Base-by-base conservation (phyloP, 2,888 invertebrate species). In the Sceliomorpha sp. region DNA sequence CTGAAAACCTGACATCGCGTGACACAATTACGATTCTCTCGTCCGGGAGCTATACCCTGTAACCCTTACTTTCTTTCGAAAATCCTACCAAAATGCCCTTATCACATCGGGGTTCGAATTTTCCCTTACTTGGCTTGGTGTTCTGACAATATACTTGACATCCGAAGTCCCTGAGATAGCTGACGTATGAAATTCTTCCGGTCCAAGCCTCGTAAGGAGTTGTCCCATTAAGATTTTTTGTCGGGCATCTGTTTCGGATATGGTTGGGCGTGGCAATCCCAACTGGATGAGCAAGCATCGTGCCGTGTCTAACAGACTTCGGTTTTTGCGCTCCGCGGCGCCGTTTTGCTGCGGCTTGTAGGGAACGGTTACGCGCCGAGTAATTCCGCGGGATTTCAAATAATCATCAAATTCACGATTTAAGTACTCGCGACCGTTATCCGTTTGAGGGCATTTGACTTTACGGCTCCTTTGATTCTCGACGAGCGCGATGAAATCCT, bases 361-460 rank as follows among this genome's bases (percentile, higher is more conserved):
- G 17, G 15, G 29, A 12, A 14, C 9, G 27, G 12, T 34, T 7
- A 13, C 5, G 4, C 26, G 14, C 27, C 42, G 9, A 12, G 14
- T 0, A 8, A 4, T 10, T n/a, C n/a, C n/a, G n/a, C n/a, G n/a
- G n/a, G n/a, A n/a, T n/a, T n/a, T n/a, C n/a, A n/a, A n/a, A n/a
- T n/a, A n/a, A n/a, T n/a, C n/a, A n/a, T n/a, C n/a, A n/a, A n/a
- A n/a, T n/a, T n/a, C n/a, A n/a, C n/a, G n/a, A n/a, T n/a, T n/a
- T n/a, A 27, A 6, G 9, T 26, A 48, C 20, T 48, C 73, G 4
- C 34, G 37, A 1, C 74, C 75, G 44, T 75, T 75, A 34, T 78
- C 75, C 6, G 72, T 51, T 36, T 70, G 72, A 1, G 76, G 13
- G 24, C 31, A 51, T 50, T 75, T 73, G 2, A 75, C 64, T 39